A percentile compares a stretch with the other conserved stretches of the same genome.
Conservation (phyloP, 2,797 vertebrate genomes). For the Vireo griseus region DNA sequence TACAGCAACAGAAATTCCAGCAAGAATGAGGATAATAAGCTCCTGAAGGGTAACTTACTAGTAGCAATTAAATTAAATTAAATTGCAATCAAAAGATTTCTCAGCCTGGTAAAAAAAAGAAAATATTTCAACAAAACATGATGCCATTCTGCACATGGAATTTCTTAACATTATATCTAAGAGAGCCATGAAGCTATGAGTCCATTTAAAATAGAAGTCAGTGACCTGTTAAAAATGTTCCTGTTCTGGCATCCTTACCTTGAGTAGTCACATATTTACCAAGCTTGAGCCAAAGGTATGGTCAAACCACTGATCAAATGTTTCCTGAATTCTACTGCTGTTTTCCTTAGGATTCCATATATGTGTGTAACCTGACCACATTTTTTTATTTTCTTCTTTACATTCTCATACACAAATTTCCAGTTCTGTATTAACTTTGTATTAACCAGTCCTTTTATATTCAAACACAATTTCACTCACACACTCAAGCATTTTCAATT, state of each 20-base stretch:
- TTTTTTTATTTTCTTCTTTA: neutral
- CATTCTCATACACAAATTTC: neutral
- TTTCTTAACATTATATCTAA: neutral
- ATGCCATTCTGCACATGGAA: neutral
- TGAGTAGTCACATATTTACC: constrained; percentile 54
- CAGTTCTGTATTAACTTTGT: neutral
- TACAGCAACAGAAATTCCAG: neutral
- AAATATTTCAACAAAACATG: neutral
- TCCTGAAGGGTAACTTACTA: neutral
- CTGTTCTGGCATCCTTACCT: neutral
- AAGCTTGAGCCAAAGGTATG: neutral
- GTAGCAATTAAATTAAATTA: neutral
- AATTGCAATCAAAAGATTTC: neutral
- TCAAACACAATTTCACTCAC: neutral
- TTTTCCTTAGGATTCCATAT: neutral
- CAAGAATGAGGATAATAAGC: neutral
- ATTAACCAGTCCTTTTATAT: neutral
- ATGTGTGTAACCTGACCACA: neutral
- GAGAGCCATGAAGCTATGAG: neutral
- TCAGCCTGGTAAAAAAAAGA: neutral
- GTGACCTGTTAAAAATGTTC: neutral
- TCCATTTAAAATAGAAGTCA: neutral
- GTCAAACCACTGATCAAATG: neutral
- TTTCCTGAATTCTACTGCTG: neutral
- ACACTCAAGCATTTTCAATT: neutral